A percentile compares a stretch with the other conserved stretches of the same genome.
Conservation (phyloP, 2,113 vertebrate species). For the Sapayoa aenigma region DNA sequence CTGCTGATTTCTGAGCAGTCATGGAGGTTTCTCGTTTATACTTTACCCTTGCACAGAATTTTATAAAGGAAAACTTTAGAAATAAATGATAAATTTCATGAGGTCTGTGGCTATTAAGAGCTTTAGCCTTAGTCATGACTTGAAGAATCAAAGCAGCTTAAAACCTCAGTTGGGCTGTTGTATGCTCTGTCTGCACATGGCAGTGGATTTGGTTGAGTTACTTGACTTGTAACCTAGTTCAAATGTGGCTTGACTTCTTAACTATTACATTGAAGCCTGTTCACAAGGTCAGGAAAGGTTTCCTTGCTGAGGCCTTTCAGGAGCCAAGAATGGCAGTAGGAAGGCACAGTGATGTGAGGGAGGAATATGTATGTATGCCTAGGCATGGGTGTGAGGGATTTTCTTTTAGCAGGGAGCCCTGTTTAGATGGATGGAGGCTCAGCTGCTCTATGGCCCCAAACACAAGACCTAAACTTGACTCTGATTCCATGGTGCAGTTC, state of each 20-base stretch:
- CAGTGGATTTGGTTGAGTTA: neutral
- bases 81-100: neutral
- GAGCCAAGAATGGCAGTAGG: no score
- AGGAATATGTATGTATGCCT: neutral
- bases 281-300: neutral
- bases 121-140: neutral
- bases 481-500: neutral
- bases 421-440: neutral
- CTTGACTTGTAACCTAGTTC: neutral
- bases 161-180: neutral
- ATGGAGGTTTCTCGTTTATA: neutral
- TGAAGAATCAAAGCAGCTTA: neutral
- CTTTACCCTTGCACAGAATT: neutral
- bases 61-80: neutral
- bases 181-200: neutral
- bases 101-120: neutral
- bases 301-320: neutral
- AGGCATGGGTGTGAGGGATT: neutral
- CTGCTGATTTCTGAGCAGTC: neutral
- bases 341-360: neutral
- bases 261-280: rapidly evolving
- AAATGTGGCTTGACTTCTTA: neutral
- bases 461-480: neutral
- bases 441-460: neutral
- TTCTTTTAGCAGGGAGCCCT: neutral